A percentile compares a stretch with the other conserved stretches of the same genome.
Evolutionary conservation across 2,888 invertebrate genomes (phyloP).

Genomic region (Zhuqinia jingwanae): DNA sequence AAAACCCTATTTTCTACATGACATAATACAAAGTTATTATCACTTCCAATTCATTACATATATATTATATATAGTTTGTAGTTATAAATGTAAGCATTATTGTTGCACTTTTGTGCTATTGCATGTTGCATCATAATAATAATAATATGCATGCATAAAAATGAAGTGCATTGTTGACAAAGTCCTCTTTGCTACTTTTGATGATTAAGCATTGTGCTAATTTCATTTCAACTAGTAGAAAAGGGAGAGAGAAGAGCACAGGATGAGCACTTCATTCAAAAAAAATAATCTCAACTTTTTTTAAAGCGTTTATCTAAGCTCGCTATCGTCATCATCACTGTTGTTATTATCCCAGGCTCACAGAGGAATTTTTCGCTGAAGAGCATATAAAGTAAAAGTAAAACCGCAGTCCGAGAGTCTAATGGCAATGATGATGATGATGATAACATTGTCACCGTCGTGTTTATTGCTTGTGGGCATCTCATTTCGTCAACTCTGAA

Average conservation of each 20-base stretch:
- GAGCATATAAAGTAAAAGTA: conserved; percentile 34
- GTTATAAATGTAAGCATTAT: conserved; percentile 10
- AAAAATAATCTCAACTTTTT: not conserved
- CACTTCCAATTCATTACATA: conserved; percentile 48
- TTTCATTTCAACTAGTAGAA: conserved; percentile 34
- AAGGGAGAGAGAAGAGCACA: conserved; percentile 16
- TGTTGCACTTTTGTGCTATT: conserved; percentile 40
- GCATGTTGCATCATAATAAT: not conserved
- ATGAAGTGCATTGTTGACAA: conserved; percentile 45
- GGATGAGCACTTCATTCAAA: conserved; percentile 36
- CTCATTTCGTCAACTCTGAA: no score
- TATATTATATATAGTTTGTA: conserved; percentile 36
- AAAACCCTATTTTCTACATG: conserved; percentile 40
- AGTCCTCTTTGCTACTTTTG: not conserved
- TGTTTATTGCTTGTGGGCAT: conserved; percentile 18
- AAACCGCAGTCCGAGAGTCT: conserved; percentile 25
- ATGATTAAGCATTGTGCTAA: conserved; percentile 44
- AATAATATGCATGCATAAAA: conserved; percentile 28
- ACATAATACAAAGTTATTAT: conserved; percentile 48
- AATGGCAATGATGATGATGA: conserved; percentile 18
- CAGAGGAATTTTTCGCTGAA: not conserved
- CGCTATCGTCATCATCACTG: no score
- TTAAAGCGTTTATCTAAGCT: conserved; percentile 20
- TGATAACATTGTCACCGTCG: conserved; percentile 29
- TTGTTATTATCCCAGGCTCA: not conserved